These are phyloP conservation scores for Embidobia sp. DNA, from an alignment of 2,888 invertebrate genomes.

Conservation along the genomic window DNA sequence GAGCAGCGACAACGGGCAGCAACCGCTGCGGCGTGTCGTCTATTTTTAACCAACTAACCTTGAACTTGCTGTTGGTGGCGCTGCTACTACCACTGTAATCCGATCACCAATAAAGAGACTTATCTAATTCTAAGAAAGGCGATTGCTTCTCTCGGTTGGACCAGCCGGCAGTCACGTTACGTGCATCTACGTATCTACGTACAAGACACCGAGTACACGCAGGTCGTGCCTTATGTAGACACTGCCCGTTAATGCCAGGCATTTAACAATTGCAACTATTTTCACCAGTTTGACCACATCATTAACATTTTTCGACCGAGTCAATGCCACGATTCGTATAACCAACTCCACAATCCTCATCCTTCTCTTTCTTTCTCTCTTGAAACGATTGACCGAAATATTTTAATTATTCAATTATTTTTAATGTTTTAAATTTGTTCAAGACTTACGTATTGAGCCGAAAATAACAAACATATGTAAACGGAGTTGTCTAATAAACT, in stretches of 20 bases:
- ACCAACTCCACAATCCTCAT: no score
- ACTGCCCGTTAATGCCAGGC: conserved; percentile 61
- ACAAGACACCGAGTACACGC: conserved; percentile 66
- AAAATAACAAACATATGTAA: no score
- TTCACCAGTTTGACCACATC: conserved; percentile 57
- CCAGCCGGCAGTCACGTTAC: conserved; percentile 64
- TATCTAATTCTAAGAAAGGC: conserved; percentile 77
- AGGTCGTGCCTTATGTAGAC: conserved; percentile 65
- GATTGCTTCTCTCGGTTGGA: conserved; percentile 70
- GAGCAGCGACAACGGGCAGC: conserved; percentile 52
- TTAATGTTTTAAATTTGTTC: no score
- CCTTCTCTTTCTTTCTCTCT: background rate
- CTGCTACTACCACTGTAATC: conserved; percentile 71
- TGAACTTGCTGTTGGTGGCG: conserved; percentile 72
- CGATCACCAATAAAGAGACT: conserved; percentile 77
- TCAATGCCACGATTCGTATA: conserved; percentile 19
- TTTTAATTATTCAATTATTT: no score
- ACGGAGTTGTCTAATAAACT: no score
- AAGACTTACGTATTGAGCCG: no score
- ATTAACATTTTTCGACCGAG: conserved; percentile 42
- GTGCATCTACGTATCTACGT: conserved; percentile 65
- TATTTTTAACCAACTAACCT: conserved; percentile 76
- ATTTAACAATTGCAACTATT: conserved; percentile 64
- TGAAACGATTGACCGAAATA: no score
- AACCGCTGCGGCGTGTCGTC: conserved; percentile 61